Evolutionary conservation across 2,113 vertebrate genomes (phyloP), one percentile per base, ranked within the genome.

Genomic region (Acanthochromis polyacanthus): DNA sequence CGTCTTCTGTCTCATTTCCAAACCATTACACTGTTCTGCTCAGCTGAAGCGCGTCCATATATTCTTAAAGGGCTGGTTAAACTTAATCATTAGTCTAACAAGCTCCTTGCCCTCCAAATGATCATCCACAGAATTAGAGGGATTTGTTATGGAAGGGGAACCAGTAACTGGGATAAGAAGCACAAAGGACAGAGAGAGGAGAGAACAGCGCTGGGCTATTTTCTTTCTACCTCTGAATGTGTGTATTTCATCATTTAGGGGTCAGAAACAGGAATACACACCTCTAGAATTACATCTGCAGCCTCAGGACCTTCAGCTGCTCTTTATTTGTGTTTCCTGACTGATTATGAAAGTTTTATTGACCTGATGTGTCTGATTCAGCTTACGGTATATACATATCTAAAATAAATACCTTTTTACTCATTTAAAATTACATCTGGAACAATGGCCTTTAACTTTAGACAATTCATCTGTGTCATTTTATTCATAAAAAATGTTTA

Each of bases 21-120:
- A 96, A 95, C 94, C 95, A 97, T 97, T 96, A 97, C 95, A 93
- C 94, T 90, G 96, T 96, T 97, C 96, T 95, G 96, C 96, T 97
- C 96, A 95, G 91, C 94, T 90, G 93, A 96, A 97, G 95, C 96
- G 95, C 91, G 94, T 96, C 97, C 96, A 95, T 96, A 96, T 97
- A 97, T 97, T 98, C 96, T 98, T 97, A 95, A 96, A 97, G 96
- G 96, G 95, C 95, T 95, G 96, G 95, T 97, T 98, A 97, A 97
- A 97, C 96, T 96, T 96, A 96, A 99, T 99, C 96, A 98, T 97
- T 96, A 97, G 95, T 94, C 96, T 97, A 98, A 98, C 96, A 98
- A 98, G 96, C 95, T 95, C 95, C 95, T 94, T 90, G 87, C 86
- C 96, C 96, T 96, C 95, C 95, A 96, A 96, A 97, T 95, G 95